These are phyloP conservation scores for Acanthosepion esculentum DNA, from an alignment of 2,888 invertebrate genomes.

Conservation along the genomic window DNA sequence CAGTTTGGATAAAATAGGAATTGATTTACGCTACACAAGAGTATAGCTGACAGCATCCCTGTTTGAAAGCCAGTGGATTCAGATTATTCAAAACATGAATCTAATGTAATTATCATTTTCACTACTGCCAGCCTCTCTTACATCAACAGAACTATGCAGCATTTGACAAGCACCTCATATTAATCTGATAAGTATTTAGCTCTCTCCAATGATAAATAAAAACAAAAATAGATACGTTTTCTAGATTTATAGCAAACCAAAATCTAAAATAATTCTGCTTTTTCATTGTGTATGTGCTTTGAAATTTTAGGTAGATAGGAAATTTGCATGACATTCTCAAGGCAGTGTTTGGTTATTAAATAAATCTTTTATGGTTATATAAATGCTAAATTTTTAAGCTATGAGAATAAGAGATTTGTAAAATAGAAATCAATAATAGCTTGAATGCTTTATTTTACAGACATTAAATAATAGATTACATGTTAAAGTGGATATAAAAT, in stretches of 20 bases:
- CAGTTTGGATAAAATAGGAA: not conserved
- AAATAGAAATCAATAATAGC: not conserved
- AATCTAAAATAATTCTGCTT: not conserved
- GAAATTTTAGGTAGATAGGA: not conserved
- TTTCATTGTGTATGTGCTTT: not conserved
- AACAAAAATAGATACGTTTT: not conserved
- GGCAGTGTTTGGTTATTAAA: not conserved
- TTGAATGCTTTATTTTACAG: not conserved
- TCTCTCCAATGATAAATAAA: not conserved
- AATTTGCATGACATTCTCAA: not conserved
- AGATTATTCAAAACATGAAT: not conserved
- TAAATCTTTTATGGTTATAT: not conserved
- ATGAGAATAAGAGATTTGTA: not conserved
- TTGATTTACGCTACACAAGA: not conserved
- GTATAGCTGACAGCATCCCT: not conserved
- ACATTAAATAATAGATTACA: not conserved
- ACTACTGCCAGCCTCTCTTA: not conserved
- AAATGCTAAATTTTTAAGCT: not conserved
- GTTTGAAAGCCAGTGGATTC: not conserved
- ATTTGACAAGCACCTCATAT: not conserved
- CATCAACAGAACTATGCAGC: not conserved
- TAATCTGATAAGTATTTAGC: not conserved
- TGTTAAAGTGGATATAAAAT: not conserved
- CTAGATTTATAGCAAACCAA: not conserved
- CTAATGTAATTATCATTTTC: conserved; percentile 4